Percentiles rank a stretch among this genome's conserved stretches.
Evolutionary conservation across 2,113 vertebrate species (phyloP).

Genomic region (Columba janthina): DNA sequence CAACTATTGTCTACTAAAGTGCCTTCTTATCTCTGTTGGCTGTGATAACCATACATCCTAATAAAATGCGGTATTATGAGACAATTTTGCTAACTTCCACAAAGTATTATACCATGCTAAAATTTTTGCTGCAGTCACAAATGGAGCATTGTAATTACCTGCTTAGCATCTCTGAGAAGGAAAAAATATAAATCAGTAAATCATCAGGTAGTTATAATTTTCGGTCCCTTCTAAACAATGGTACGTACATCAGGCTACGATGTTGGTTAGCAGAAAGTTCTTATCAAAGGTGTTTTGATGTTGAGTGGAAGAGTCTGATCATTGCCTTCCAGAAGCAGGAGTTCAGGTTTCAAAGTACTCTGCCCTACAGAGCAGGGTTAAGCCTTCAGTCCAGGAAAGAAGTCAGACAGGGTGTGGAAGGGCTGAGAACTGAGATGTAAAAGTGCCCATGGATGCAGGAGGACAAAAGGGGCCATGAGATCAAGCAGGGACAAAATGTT

Average conservation of each 20-base stretch:
- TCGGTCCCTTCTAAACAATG: not conserved
- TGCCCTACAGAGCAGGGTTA: not conserved
- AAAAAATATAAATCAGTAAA: not conserved
- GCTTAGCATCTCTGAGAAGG: not conserved
- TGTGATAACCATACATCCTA: not conserved
- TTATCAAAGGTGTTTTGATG: not conserved
- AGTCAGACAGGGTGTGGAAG: not conserved
- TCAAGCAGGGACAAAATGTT: not conserved
- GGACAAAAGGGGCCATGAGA: conserved; percentile 29
- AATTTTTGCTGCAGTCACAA: not conserved
- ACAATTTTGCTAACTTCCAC: not conserved
- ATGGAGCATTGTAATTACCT: not conserved
- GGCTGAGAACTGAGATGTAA: conserved; percentile 19
- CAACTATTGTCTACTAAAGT: not conserved
- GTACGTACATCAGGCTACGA: not conserved
- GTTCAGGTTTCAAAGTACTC: conserved; percentile 33
- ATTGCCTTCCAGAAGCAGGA: not conserved
- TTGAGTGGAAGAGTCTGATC: not conserved
- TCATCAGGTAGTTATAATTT: not conserved
- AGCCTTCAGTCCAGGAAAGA: conserved; percentile 14
- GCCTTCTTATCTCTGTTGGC: not conserved
- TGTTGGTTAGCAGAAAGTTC: not conserved
- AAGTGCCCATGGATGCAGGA: not conserved
- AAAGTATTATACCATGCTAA: not conserved
- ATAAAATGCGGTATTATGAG: not conserved